Evolutionary conservation across 2,888 invertebrate genomes (phyloP), one percentile per base, ranked within the genome.

Genomic region (Acanthosepion lycidas): DNA sequence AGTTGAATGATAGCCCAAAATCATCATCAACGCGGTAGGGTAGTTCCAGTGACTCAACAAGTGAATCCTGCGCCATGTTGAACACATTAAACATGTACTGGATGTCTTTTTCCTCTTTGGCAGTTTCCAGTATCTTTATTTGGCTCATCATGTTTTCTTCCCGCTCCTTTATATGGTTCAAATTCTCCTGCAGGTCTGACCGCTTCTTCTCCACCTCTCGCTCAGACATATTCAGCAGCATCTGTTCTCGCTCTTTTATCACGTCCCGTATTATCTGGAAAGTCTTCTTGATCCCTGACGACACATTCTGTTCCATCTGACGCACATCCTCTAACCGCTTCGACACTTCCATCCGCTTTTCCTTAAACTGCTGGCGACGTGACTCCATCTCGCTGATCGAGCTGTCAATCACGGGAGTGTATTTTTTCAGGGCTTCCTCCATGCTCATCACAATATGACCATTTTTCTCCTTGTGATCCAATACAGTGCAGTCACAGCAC

Each of bases 401-500:
- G 94, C 96, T 96, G 93, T 97, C 96, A 33, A 97, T 95, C 51
- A 96, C 96, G 0, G 97, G 97, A 9, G 96, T 96, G 95, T 97
- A 97, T 95, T 97, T 97, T 28, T 95, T 95, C 95, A 97, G 95
- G 20, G 97, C 97, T 95, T 96, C 97, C n/a, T 97, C 96, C 1
- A 97, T 96, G 95, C 96, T 97, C 95, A 96, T 96, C 6, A 97
- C 97, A 51, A 96, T 94, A 95, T 97, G 97, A 15, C 96, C 96
- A 94, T 95, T 96, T 26, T 95, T 95, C 95, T 97, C 96, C 95
- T 96, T 97, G 95, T 97, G 97, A 94, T 97, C 97, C 53, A 97
- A 95, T 12, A 97, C 96, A 1, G 97, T 97, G 92, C 97, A 97
- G 95, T 97, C 97, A 95, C 97, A 96, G 94, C 97, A 97, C 48